A percentile compares a stretch with the other conserved stretches of the same genome.
Evolutionary conservation across 2,113 vertebrate species (phyloP).

Genomic region (Labrus mixtus): DNA sequence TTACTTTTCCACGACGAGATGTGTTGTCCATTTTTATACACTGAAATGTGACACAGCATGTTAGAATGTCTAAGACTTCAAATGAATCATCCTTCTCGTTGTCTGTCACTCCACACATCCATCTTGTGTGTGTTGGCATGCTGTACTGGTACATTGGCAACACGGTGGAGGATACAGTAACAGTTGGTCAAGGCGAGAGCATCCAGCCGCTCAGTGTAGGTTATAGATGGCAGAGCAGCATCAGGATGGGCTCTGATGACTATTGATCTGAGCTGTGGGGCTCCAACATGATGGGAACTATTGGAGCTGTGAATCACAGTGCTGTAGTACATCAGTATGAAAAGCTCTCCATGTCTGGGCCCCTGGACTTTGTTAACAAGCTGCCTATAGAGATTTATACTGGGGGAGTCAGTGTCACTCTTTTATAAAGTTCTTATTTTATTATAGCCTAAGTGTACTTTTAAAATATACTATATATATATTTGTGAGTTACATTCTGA

Average conservation of each 20-base stretch:
- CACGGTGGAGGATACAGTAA: slow-evolving; percentile 65
- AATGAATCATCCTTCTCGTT: slow-evolving; percentile 17
- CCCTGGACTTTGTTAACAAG: slow-evolving; percentile 38
- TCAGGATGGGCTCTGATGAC: slow-evolving; percentile 69
- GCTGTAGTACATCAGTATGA: slow-evolving; percentile 46
- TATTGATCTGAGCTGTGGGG: slow-evolving; percentile 67
- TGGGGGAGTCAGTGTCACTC: slow-evolving; percentile 6
- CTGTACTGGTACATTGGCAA: slow-evolving; percentile 34
- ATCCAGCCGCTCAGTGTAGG: slow-evolving; percentile 51
- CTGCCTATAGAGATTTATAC: slow-evolving; percentile 34
- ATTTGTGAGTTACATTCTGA: too few species aligned
- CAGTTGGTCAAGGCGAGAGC: slow-evolving; percentile 63
- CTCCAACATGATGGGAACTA: slow-evolving; percentile 43
- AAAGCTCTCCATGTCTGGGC: slow-evolving; percentile 38
- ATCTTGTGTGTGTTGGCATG: slow-evolving; percentile 25
- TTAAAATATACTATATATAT: too few species aligned
- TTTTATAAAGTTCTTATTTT: not conserved
- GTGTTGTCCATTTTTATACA: not conserved
- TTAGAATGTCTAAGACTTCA: slow-evolving; percentile 17
- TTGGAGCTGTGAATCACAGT: slow-evolving; percentile 53
- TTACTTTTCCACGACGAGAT: not conserved
- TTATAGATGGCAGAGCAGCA: slow-evolving; percentile 70
- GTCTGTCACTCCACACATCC: slow-evolving; percentile 18
- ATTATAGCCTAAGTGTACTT: too few species aligned
- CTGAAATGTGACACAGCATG: not conserved